phyloP scores from a whole-genome alignment of 2,888 invertebrate genomes.

The Mimachlamys varia region DNA sequence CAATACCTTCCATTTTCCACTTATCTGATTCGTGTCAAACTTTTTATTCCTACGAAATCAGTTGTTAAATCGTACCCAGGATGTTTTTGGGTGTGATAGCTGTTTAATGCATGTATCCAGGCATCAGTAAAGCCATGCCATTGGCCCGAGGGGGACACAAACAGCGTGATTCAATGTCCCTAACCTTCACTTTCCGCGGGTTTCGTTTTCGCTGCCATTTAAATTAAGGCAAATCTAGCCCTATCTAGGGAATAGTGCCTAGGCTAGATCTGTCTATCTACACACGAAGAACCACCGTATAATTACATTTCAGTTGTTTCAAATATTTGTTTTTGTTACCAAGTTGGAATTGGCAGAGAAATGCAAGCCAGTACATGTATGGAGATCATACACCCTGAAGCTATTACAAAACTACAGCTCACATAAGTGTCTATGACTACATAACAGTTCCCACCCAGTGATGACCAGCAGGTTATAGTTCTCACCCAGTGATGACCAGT shows the following conservation, averaged over 20 bases:
- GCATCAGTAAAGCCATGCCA: neutral
- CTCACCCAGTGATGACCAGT: neutral
- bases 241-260: neutral
- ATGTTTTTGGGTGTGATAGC: neutral
- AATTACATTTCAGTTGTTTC: slow-evolving; percentile 9
- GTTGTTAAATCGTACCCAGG: neutral
- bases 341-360: neutral
- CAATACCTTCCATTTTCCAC: neutral
- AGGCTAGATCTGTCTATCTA: neutral
- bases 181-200: neutral
- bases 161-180: neutral
- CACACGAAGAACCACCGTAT: neutral
- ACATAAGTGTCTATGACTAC: no score
- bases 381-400: neutral
- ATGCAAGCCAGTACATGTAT: neutral
- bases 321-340: neutral
- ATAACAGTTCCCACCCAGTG: no score
- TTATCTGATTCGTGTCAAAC: neutral
- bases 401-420: no score
- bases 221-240: slow-evolving; percentile 1
- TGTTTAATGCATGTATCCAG: neutral
- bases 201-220: slow-evolving; percentile 16
- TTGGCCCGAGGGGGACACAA: neutral
- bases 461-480: neutral
- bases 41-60: neutral